Base-by-base conservation (phyloP, 2,113 vertebrate genomes). In the Phaetusa simplex region DNA sequence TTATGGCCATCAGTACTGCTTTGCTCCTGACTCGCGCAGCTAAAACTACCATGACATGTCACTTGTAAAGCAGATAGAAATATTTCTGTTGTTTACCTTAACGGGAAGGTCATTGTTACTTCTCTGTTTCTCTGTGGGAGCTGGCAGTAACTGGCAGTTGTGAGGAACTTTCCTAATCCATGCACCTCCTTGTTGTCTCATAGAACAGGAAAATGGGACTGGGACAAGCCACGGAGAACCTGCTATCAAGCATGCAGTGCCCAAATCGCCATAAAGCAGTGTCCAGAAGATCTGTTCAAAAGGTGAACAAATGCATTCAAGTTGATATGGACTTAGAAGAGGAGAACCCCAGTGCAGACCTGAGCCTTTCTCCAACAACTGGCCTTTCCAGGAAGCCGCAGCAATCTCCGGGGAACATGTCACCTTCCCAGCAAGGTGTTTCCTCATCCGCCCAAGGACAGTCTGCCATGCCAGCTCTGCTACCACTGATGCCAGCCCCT, bases 221-320 rank as follows among this genome's bases (percentile, higher is more conserved):
- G 52, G 99, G 67, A 50, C 99, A 98, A 95, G 94, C 98, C 62
- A 92, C 91, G 19, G 98, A 99, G 92, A 98, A 98, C 49, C 97
- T 99, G 45, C 82, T 97, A 62, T 95, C 98, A 42, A 87, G 93
- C 42, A 98, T 98, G 88, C 81, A 97, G 30, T 85, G 93, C 19
- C 73, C 95, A 11, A 95, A 84, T 45, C 93, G 23, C 38, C 55
- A 16, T 64, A 12, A 90, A 97, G 20, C 73, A 97, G 27, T 19
- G 91, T 43, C 97, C 95, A 86, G 93, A 97, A 43, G 80, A 38
- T 73, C 71, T 59, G 19, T 11, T 88, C 87, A 97, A 34, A 98
- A 95, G 36, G 88, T 92, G 83, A 98, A 99, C 70, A 99, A 98
- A 89, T 97, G 98, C 8, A 91, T 98, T 88, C 99, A 99, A 96